phyloP scores from a whole-genome alignment of 2,113 vertebrate genomes.

The Melanotaenia duboulayi region DNA sequence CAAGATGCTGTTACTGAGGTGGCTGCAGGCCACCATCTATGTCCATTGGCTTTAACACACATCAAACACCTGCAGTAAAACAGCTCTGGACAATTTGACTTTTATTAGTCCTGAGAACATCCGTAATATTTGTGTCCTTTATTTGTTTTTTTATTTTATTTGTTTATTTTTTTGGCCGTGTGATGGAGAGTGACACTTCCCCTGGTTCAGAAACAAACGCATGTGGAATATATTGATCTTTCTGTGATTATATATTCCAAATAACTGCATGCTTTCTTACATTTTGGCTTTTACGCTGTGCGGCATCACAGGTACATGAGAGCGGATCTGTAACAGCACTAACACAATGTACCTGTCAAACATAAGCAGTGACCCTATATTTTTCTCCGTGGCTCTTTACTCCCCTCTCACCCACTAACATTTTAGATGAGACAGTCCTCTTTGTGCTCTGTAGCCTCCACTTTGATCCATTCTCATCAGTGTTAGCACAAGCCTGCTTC shows the following conservation, averaged over 20 bases:
- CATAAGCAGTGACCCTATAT: conserved; percentile 44
- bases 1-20: conserved; percentile 64
- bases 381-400: conserved; percentile 46
- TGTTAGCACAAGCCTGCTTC: conserved; percentile 17
- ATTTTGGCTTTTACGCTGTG: conserved; percentile 37
- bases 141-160: too few species aligned
- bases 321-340: conserved; percentile 40
- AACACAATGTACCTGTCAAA: conserved; percentile 61
- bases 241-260: conserved; percentile 63
- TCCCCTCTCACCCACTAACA: conserved; percentile 69
- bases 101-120: conserved; percentile 33
- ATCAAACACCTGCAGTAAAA: conserved; percentile 32
- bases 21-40: conserved; percentile 38
- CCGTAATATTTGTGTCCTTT: conserved; percentile 6
- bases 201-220: conserved; percentile 72
- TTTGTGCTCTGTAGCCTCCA: conserved; percentile 45
- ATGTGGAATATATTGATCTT: conserved; percentile 72
- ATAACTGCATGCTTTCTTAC: conserved; percentile 62
- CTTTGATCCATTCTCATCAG: conserved; percentile 55
- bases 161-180: conserved; percentile 23
- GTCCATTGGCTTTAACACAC: conserved; percentile 44
- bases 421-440: conserved; percentile 56
- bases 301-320: conserved; percentile 20
- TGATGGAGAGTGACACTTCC: conserved; percentile 51
- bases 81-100: conserved; percentile 30